These are phyloP conservation scores for Cuculus canorus DNA, from an alignment of 2,797 vertebrate species.

Conservation along the genomic window DNA sequence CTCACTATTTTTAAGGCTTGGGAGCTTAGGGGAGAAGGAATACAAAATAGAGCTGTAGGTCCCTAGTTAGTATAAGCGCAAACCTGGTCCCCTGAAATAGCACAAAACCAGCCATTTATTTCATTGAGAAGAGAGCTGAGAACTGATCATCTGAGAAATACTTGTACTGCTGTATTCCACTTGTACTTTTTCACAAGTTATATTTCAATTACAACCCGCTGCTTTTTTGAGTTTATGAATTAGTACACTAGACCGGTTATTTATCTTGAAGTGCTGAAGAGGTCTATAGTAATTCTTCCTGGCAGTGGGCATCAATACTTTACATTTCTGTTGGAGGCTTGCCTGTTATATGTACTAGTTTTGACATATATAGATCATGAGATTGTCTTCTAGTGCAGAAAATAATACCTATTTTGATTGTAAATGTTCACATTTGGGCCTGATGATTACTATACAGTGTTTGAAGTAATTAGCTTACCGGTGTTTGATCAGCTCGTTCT, in stretches of 20 bases:
- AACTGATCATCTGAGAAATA: neutral
- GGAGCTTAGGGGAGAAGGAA: neutral
- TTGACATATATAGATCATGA: neutral
- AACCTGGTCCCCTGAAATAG: neutral
- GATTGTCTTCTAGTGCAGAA: neutral
- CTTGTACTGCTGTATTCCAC: neutral
- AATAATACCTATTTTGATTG: neutral
- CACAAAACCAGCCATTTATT: neutral
- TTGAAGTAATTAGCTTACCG: conserved; percentile 19
- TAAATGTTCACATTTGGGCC: neutral
- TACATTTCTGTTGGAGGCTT: neutral
- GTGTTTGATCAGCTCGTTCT: conserved; percentile 5
- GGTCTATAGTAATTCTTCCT: neutral
- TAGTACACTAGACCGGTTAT: neutral
- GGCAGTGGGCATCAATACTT: neutral
- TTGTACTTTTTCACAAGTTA: neutral
- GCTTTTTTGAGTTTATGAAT: neutral
- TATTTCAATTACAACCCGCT: neutral
- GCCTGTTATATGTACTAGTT: accelerated
- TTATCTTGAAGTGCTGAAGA: neutral
- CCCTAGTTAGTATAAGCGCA: too few species aligned
- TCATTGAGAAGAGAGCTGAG: neutral
- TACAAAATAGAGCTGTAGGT: neutral
- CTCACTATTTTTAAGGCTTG: neutral
- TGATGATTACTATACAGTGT: neutral